Evolutionary conservation across 2,888 invertebrate genomes (phyloP), one percentile per base, ranked within the genome.

Genomic region (Eupeodes latifasciatus): DNA sequence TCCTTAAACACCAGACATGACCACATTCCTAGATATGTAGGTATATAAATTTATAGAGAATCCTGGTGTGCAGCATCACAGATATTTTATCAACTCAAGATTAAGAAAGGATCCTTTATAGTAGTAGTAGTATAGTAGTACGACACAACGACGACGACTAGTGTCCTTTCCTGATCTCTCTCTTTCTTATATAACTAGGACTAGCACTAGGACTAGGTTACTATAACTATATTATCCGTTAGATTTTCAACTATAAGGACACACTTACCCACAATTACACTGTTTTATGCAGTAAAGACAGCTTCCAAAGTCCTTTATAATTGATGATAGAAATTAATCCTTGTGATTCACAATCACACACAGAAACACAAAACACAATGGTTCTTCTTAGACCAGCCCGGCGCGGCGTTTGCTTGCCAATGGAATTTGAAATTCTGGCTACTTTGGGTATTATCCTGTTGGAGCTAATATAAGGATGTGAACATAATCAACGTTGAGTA

Each of bases 241-340:
- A 72, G 87, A 80, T 84, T 87, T 84, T 66, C 72, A 81, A 76
- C 59, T 59, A 47, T 74, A 77, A 87, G 76, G 79, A 80, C 76
- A 80, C 76, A 87, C 87, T 87, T 87, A 87, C 87, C 87, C 84
- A 67, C 84, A 84, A 87, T 87, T 87, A 84, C 71, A 87, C 79
- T 61, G 66, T 76, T 66, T 72, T 53, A 85, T 64, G 66, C 66
- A 83, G 75, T 83, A 76, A 49, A 72, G 72, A 81, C 53, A 84
- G 74, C 67, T 72, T 84, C 80, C 76, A 79, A 84, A 87, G 80
- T 84, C 87, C 80, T 77, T 80, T 80, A 77, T 80, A 87, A 84
- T 87, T 84, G 84, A 87, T 80, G 84, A 80, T 80, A 84, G 72
- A 84, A 87, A 76, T 80, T 87, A 87, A 87, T 87, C 84, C 87